Conservation (phyloP, 1,140 invertebrate genomes). For the Hycleus cichorii region DNA sequence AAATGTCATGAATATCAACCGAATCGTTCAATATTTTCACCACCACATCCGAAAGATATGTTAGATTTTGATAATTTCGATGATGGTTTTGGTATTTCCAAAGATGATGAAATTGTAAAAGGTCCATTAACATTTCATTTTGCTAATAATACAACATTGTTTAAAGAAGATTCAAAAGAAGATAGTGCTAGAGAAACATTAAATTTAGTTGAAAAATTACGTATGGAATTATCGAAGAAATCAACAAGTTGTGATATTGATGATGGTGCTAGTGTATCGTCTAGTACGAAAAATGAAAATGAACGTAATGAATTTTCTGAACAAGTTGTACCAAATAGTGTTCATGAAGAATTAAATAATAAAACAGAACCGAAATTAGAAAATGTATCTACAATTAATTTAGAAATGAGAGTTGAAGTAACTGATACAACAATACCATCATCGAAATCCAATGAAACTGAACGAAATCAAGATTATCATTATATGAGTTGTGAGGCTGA, state of each 20-base stretch:
- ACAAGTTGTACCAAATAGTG: conserved; percentile 31
- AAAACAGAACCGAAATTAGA: conserved; percentile 14
- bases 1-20: conserved; percentile 21
- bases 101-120: conserved; percentile 53
- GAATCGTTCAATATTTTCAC: conserved; percentile 60
- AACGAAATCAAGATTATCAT: conserved; percentile 13
- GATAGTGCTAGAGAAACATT: conserved; percentile 66
- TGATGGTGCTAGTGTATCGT: conserved; percentile 25
- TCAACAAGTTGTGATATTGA: conserved; percentile 43
- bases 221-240: conserved; percentile 60
- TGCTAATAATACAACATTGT: conserved; percentile 48
- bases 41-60: conserved; percentile 53
- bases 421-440: conserved; percentile 7
- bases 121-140: conserved; percentile 59
- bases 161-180: conserved; percentile 73
- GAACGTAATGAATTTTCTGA: conserved; percentile 28
- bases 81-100: conserved; percentile 54
- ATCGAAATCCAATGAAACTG: conserved; percentile 1
- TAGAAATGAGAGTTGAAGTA: conserved; percentile 24
- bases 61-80: conserved; percentile 63
- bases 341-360: background rate
- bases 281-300: conserved; percentile 28
- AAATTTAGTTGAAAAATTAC: conserved; percentile 69
- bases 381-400: conserved; percentile 11
- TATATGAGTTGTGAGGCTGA: conserved; percentile 21